Percentiles rank a stretch among this genome's conserved stretches.
phyloP scores from a whole-genome alignment of 2,888 invertebrate species.

The Helleia helle region DNA sequence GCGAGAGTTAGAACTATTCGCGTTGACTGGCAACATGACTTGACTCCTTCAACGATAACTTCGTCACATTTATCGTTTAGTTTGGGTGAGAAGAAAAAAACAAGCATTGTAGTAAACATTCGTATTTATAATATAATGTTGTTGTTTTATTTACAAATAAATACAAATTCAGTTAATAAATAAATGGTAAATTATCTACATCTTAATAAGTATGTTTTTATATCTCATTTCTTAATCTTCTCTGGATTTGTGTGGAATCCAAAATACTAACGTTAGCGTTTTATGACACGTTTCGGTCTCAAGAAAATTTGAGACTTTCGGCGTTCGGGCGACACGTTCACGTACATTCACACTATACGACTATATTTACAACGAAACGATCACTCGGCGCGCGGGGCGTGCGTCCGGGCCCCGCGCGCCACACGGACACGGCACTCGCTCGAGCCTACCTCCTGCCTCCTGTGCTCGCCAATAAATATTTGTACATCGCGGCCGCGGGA shows the following conservation, averaged over 20 bases:
- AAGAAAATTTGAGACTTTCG: constrained; percentile 72
- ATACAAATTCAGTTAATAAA: constrained; percentile 75
- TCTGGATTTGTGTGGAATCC: constrained; percentile 64
- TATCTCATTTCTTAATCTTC: constrained; percentile 73
- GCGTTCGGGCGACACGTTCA: constrained; percentile 73
- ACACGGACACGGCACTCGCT: constrained; percentile 40
- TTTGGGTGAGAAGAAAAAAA: constrained; percentile 39
- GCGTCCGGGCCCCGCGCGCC: constrained; percentile 45
- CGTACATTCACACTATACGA: constrained; percentile 73
- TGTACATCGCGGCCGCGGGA: constrained; percentile 77
- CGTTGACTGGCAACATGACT: too few species aligned
- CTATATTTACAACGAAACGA: constrained; percentile 71
- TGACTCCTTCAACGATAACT: too few species aligned
- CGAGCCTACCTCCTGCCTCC: constrained; percentile 55
- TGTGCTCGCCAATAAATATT: constrained; percentile 70
- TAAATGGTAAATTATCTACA: constrained; percentile 75
- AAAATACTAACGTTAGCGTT: constrained; percentile 72
- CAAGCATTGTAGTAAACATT: constrained; percentile 71
- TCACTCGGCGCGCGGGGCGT: constrained; percentile 39
- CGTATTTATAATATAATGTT: constrained; percentile 73
- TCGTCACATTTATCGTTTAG: too few species aligned
- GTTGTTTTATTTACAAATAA: constrained; percentile 74
- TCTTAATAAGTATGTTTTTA: constrained; percentile 72
- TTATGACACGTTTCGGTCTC: constrained; percentile 72
- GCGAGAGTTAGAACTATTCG: too few species aligned